Conservation (phyloP, 2,888 invertebrate species). For the Nemurella pictetii region DNA sequence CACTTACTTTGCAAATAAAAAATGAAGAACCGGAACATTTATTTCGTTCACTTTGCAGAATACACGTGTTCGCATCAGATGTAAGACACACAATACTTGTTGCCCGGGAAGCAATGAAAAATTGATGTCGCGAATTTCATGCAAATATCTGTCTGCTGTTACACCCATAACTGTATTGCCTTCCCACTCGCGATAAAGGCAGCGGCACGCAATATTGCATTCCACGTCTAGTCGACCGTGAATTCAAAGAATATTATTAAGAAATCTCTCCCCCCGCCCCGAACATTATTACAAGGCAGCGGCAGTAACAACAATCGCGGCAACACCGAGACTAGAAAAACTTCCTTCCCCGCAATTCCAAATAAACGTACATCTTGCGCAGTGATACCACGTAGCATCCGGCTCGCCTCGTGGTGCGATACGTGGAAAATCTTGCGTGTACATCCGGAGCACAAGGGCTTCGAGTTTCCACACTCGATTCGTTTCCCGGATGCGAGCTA, state of each 20-base stretch:
- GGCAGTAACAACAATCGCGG: neutral
- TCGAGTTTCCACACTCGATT: neutral
- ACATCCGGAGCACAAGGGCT: neutral
- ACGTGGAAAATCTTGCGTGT: neutral
- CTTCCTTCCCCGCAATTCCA: neutral
- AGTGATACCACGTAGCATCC: neutral
- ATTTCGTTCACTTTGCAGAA: too few relatives aligned
- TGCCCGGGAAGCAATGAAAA: too few relatives aligned
- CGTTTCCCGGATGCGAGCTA: neutral
- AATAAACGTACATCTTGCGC: neutral
- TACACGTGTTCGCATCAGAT: too few relatives aligned
- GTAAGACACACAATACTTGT: too few relatives aligned
- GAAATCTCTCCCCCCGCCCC: neutral
- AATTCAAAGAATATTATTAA: neutral
- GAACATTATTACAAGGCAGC: neutral
- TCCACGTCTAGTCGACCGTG: neutral
- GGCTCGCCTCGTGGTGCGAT: neutral
- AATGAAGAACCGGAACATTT: too few relatives aligned
- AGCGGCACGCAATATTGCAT: neutral
- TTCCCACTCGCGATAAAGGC: neutral
- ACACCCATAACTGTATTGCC: neutral
- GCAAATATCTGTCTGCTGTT: neutral
- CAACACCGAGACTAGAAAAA: neutral
- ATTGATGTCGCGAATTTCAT: neutral
- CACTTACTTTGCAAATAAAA: too few relatives aligned